Evolutionary conservation across 2,797 vertebrate genomes (phyloP).

Genomic region (Paramormyrops hopkinsi): DNA sequence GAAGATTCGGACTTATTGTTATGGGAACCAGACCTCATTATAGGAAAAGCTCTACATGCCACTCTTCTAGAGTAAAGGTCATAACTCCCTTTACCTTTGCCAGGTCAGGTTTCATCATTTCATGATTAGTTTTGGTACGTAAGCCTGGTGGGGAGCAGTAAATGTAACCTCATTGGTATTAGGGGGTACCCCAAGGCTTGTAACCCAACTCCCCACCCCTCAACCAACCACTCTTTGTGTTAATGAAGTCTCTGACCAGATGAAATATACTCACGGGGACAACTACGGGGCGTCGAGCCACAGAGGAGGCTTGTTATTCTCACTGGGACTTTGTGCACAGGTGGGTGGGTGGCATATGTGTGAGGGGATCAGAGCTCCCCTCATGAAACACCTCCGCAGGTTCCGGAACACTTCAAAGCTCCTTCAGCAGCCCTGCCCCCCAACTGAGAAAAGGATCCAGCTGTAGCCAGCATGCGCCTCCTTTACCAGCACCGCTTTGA

Average conservation of each 20-base stretch:
- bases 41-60: slow-evolving; percentile 35
- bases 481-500: background rate
- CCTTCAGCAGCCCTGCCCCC: background rate
- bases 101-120: slow-evolving; percentile 43
- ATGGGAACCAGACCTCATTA: slow-evolving; percentile 46
- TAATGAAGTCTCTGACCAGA: slow-evolving; percentile 36
- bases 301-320: slow-evolving; percentile 13
- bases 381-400: slow-evolving; percentile 21
- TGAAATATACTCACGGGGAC: slow-evolving; percentile 35
- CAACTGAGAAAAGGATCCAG: background rate
- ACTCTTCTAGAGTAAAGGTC: slow-evolving; percentile 25
- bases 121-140: slow-evolving; percentile 47
- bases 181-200: background rate
- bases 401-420: slow-evolving; percentile 27
- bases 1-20: slow-evolving; percentile 32
- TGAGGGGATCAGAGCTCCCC: background rate
- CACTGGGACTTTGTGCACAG: background rate
- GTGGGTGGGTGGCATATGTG: slow-evolving; percentile 25
- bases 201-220: background rate
- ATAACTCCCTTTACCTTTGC: slow-evolving; percentile 8
- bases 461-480: background rate
- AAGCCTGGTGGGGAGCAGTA: slow-evolving; percentile 38
- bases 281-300: slow-evolving; percentile 16
- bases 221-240: slow-evolving; percentile 11
- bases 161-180: background rate